Evolutionary conservation across 1,140 invertebrate species (phyloP).

Genomic region (Drosophila kepulauana): DNA sequence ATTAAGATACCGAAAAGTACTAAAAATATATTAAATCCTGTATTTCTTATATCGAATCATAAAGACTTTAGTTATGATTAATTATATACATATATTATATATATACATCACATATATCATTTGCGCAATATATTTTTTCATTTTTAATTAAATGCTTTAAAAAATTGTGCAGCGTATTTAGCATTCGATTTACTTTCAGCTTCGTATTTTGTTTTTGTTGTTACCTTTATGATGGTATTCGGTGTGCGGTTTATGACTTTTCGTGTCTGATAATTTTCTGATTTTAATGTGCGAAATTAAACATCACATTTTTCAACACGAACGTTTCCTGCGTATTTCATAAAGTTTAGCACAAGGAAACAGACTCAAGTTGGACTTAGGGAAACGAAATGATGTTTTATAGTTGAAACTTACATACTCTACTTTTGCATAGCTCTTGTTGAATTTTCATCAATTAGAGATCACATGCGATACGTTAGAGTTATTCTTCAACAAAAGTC

Average conservation of each 20-base stretch:
- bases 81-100: no score
- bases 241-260: conserved; percentile 82
- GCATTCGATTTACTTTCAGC: background rate
- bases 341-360: conserved; percentile 38
- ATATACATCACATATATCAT: no score
- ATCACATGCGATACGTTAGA: background rate
- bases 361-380: background rate
- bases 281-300: conserved; percentile 85
- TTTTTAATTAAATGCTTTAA: background rate
- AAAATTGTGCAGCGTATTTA: background rate
- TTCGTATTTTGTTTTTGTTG: conserved; percentile 15
- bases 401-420: background rate
- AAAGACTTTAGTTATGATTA: no score
- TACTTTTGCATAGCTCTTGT: background rate
- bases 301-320: conserved; percentile 85
- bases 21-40: no score
- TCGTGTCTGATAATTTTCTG: conserved; percentile 84
- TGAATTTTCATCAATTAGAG: background rate
- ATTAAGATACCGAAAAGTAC: no score
- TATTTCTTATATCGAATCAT: no score
- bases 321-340: conserved; percentile 69
- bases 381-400: background rate
- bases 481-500: conserved; percentile 11
- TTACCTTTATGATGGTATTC: conserved; percentile 53
- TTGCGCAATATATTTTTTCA: no score